Conservation (phyloP, 2,888 invertebrate genomes). For the Orthosia incerta region DNA sequence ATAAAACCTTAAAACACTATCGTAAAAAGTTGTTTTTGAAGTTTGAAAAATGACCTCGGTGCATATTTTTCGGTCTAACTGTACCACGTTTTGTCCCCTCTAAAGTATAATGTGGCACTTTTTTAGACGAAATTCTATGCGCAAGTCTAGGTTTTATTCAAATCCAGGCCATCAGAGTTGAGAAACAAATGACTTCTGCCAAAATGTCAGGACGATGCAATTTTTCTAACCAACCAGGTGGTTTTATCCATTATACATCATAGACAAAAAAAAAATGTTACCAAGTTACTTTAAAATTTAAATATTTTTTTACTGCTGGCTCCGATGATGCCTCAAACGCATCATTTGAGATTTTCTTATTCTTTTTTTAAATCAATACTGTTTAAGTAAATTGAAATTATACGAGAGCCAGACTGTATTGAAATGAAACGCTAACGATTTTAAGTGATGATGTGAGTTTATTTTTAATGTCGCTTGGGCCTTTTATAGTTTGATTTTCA, state of each 20-base stretch:
- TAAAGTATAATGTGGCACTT: constrained; percentile 67
- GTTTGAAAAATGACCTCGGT: constrained; percentile 72
- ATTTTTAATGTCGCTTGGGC: not conserved
- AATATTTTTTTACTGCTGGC: constrained; percentile 65
- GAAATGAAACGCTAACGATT: constrained; percentile 33
- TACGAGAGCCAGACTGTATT: constrained; percentile 36
- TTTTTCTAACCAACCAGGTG: constrained; percentile 88
- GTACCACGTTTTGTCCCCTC: constrained; percentile 57
- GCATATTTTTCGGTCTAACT: constrained; percentile 67
- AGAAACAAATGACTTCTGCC: constrained; percentile 86
- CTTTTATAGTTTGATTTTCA: not conserved
- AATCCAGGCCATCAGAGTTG: constrained; percentile 74
- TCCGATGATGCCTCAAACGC: constrained; percentile 46
- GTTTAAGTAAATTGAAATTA: constrained; percentile 45
- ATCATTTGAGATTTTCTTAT: constrained; percentile 52
- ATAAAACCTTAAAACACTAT: constrained; percentile 47
- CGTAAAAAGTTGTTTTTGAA: constrained; percentile 64
- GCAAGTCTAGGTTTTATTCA: constrained; percentile 84
- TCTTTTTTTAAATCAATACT: constrained; percentile 63
- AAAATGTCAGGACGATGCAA: constrained; percentile 85
- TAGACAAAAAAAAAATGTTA: constrained; percentile 74
- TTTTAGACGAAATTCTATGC: constrained; percentile 68
- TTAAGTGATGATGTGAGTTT: not conserved
- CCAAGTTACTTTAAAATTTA: constrained; percentile 70
- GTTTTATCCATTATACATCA: constrained; percentile 87